Conservation (phyloP, 2,888 invertebrate genomes). For the Pimpla rufipes region DNA sequence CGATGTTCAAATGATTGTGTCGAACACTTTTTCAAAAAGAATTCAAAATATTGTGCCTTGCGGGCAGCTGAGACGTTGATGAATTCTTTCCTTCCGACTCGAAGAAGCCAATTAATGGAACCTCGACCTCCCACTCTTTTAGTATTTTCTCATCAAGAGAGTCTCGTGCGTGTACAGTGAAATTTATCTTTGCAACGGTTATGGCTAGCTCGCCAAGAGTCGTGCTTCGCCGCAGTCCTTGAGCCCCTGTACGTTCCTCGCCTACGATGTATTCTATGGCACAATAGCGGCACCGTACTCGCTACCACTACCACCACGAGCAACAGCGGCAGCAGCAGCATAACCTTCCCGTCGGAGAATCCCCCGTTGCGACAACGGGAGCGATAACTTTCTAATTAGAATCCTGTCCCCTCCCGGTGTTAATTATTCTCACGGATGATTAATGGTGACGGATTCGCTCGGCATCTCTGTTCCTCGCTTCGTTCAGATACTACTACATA, state of each 20-base stretch:
- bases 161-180: slow-evolving; percentile 20
- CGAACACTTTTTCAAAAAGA: no score
- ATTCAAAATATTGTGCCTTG: not conserved
- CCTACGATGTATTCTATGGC: slow-evolving; percentile 24
- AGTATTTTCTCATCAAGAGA: slow-evolving; percentile 41
- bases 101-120: slow-evolving; percentile 36
- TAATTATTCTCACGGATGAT: slow-evolving; percentile 81
- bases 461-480: slow-evolving; percentile 49
- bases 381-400: slow-evolving; percentile 83
- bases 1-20: not conserved
- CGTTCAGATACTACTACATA: slow-evolving; percentile 36
- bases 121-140: slow-evolving; percentile 5
- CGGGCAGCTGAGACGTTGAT: slow-evolving; percentile 9
- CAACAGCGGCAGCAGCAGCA: not conserved
- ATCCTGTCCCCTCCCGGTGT: slow-evolving; percentile 78
- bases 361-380: slow-evolving; percentile 74
- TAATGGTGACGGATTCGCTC: slow-evolving; percentile 78
- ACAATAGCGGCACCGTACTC: slow-evolving; percentile 2
- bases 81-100: slow-evolving; percentile 27
- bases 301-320: no score
- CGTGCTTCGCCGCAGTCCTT: slow-evolving; percentile 8
- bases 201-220: slow-evolving; percentile 24
- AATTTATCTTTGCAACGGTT: slow-evolving; percentile 46
- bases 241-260: slow-evolving; percentile 15
- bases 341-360: slow-evolving; percentile 56